phyloP scores from a whole-genome alignment of 2,888 invertebrate species.

The Camptogramma bilineatum region DNA sequence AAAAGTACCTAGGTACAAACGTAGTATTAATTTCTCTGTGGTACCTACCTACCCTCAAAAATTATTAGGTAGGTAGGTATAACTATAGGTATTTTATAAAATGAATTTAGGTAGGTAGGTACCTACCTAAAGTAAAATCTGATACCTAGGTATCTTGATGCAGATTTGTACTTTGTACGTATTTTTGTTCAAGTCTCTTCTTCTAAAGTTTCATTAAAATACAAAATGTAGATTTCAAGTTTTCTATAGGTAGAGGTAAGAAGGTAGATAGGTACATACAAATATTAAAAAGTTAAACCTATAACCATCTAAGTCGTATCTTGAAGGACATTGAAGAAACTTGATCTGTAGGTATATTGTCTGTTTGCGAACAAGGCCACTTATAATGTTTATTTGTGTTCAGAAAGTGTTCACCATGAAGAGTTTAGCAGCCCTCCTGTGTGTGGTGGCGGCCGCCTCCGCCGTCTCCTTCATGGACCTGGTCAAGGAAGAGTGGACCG shows the following conservation, averaged over 20 bases:
- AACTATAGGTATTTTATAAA: too few species aligned
- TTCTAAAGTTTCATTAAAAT: too few species aligned
- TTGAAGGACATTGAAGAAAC: too few species aligned
- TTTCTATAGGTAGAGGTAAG: too few species aligned
- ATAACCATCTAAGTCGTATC: too few species aligned
- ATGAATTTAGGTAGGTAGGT: background rate
- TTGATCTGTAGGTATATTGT: background rate
- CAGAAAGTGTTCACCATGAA: slow-evolving; percentile 57
- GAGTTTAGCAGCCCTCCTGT: slow-evolving; percentile 58
- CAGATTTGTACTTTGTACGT: too few species aligned
- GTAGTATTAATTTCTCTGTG: background rate
- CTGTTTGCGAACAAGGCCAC: slow-evolving; percentile 2
- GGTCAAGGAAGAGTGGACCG: slow-evolving; percentile 90
- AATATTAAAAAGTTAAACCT: too few species aligned
- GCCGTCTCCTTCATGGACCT: slow-evolving; percentile 91
- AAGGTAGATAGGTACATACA: too few species aligned
- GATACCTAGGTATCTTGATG: background rate
- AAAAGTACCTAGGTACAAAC: too few species aligned
- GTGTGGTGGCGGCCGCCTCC: slow-evolving; percentile 83
- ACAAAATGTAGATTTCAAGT: too few species aligned
- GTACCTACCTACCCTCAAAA: background rate
- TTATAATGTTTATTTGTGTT: background rate
- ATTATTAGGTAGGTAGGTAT: too few species aligned
- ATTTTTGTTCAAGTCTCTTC: too few species aligned
- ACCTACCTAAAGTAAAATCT: background rate